Evolutionary conservation across 2,113 vertebrate species (phyloP).

Genomic region (Typhlomys cinereus): DNA sequence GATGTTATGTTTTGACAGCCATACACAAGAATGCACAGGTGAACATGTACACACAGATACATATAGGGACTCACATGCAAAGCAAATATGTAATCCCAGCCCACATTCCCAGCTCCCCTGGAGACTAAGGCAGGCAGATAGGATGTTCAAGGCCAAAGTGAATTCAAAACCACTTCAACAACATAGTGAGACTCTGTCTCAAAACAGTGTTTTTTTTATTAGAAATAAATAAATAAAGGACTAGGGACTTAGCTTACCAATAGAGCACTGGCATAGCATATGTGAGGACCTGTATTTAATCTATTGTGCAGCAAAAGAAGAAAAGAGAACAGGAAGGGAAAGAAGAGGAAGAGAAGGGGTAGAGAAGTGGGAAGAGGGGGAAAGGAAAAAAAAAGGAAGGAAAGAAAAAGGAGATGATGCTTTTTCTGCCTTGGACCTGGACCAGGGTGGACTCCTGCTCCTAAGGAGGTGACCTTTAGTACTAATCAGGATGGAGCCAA

Average conservation of each 20-base stretch:
- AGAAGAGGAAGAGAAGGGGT: not conserved
- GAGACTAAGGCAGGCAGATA: not conserved
- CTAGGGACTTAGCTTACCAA: not conserved
- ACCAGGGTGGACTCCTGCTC: too few species aligned
- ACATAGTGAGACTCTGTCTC: not conserved
- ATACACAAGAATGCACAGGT: too few species aligned
- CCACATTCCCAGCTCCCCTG: not conserved
- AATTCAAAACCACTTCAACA: not conserved
- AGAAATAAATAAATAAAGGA: not conserved
- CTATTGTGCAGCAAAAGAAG: too few species aligned
- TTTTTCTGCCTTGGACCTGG: too few species aligned
- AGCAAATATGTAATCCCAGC: not conserved
- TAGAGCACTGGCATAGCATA: not conserved
- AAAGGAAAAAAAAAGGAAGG: not conserved
- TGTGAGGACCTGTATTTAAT: not conserved
- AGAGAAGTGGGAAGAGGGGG: too few species aligned
- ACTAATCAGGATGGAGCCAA: too few species aligned
- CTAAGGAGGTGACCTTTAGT: too few species aligned
- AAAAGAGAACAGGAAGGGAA: fast-evolving
- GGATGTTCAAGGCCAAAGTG: not conserved
- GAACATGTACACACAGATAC: not conserved
- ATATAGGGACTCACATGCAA: not conserved
- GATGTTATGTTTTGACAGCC: not conserved
- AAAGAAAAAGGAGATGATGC: fast-evolving
- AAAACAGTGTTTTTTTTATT: not conserved